These are phyloP conservation scores for Varanus komodoensis DNA, from an alignment of 2,113 vertebrate genomes.

Conservation along the genomic window DNA sequence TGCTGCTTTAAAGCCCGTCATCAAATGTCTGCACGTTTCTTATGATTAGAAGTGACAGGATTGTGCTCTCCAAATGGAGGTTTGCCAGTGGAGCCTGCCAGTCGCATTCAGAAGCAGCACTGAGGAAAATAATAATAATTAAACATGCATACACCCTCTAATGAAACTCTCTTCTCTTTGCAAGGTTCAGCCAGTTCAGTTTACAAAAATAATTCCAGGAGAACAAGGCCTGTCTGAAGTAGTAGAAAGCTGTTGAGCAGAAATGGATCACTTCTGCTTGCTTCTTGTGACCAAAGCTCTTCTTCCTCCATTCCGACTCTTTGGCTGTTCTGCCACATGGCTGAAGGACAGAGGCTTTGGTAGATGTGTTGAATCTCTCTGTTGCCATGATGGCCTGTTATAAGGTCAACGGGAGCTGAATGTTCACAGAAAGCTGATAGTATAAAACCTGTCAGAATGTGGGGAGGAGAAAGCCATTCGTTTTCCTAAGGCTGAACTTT, in stretches of 20 bases:
- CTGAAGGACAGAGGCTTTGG: background rate
- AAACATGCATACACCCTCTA: conserved; percentile 26
- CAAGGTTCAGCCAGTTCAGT: conserved; percentile 74
- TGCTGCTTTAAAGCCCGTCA: conserved; percentile 62
- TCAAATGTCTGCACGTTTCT: conserved; percentile 61
- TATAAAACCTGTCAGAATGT: too few relatives aligned
- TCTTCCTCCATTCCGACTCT: conserved; percentile 30
- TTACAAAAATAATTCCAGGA: conserved; percentile 74
- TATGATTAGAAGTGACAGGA: conserved; percentile 72
- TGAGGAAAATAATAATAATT: background rate
- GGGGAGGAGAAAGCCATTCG: too few relatives aligned
- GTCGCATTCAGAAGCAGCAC: conserved; percentile 68
- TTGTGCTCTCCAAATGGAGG: conserved; percentile 68
- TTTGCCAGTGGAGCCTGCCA: conserved; percentile 72
- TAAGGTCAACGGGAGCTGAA: too few relatives aligned
- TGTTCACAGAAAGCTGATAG: too few relatives aligned
- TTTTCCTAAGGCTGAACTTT: too few relatives aligned
- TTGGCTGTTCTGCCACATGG: conserved; percentile 29
- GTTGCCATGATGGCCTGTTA: background rate
- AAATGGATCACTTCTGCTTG: conserved; percentile 63
- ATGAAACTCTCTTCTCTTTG: conserved; percentile 64
- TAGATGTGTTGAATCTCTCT: background rate
- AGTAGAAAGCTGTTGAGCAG: conserved; percentile 71
- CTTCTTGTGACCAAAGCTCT: conserved; percentile 41
- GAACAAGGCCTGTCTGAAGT: conserved; percentile 71